Base-by-base conservation (phyloP, 2,888 invertebrate genomes). In the Phaedon cochleariae region DNA sequence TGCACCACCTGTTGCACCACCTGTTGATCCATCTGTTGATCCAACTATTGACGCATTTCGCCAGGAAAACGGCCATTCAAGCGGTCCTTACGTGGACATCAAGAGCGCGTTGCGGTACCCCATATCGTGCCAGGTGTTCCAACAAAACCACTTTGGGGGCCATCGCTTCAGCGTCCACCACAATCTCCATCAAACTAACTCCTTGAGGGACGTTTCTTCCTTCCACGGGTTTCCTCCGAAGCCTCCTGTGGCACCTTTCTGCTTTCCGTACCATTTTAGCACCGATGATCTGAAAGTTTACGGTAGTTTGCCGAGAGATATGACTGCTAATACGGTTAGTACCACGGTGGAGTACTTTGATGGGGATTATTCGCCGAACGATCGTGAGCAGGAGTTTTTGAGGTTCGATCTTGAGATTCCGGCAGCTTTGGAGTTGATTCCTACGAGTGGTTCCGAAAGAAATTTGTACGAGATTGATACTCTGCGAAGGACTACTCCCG, bases 391-490 rank as follows among this genome's bases (percentile, higher is more conserved):
- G 71, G 91, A 91, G 75, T 87, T 91, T 78, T 90, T 91, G 51
- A 90, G 90, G 10, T 91, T 91, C 78, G 90, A 91, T 75, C 85
- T 89, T 61, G 90, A 89, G 37, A 87, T 86, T 51, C 84, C 86
- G 21, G 83, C 81, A 73, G 79, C n/a, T n/a, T n/a, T n/a, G n/a
- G n/a, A n/a, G n/a, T n/a, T n/a, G n/a, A n/a, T n/a, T n/a, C n/a
- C 74, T 59, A 76, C 77, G 37, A 80, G 84, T 21, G 76, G 82
- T 61, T 78, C 76, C 65, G 59, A n/a, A 57, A 84, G 64, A 83
- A 87, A 57, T 84, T 86, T 74, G 84, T 86, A 74, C 69, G 77
- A 77, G 29, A 76, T 73, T 46, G 88, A 88, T 73, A 85, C 86
- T 0, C 85, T 87, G 72, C 83, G 88, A 64, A 84, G 88, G 78